Evolutionary conservation across 2,888 invertebrate genomes (phyloP), one percentile per base, ranked within the genome.

Genomic region (Cerastis leucographa): DNA sequence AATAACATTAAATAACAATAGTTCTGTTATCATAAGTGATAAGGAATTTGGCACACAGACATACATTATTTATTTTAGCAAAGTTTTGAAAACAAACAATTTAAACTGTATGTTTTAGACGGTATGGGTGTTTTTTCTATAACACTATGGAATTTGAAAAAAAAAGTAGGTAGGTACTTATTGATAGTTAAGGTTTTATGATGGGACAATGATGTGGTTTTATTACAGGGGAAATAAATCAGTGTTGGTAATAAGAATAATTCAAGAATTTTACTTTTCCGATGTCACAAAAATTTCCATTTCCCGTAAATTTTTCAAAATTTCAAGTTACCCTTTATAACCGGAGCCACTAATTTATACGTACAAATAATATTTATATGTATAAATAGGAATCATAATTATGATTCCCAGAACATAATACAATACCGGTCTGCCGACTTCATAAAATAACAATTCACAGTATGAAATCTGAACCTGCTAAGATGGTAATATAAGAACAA

Each of bases 1-100:
- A 72, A 71, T 70, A 85, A 70, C 46, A 77, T 82, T 83, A 85
- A 61, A 66, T 70, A 81, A 71, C 67, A 72, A 84, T 54, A 22
- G 19, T 40, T 56, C 8, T 70, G 69, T 72, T 85, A 85, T 80
- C 69, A 72, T 35, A 75, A 54, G 49, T 76, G 76, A 76, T 78
- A 78, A 76, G 46, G 46, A 54, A 71, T 80, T 81, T 65, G 49
- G 54, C 77, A 79, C 51, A 66, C 59, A 80, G 4, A 35, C n/a
- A 70, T 40, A 7, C n/a, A 42, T n/a, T 25, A 51, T 59, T 75
- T 71, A 8, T 46, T 61, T 40, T 71, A 64, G 25, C 61, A 66
- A 69, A 71, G 17, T 64, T 74, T 56, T 42, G 22, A 69, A 67
- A 80, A 73, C 25, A 68, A 65, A 84, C 51, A 83, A 29, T 56